Conservation (phyloP, 2,888 invertebrate genomes). For the Cenopis cana region DNA sequence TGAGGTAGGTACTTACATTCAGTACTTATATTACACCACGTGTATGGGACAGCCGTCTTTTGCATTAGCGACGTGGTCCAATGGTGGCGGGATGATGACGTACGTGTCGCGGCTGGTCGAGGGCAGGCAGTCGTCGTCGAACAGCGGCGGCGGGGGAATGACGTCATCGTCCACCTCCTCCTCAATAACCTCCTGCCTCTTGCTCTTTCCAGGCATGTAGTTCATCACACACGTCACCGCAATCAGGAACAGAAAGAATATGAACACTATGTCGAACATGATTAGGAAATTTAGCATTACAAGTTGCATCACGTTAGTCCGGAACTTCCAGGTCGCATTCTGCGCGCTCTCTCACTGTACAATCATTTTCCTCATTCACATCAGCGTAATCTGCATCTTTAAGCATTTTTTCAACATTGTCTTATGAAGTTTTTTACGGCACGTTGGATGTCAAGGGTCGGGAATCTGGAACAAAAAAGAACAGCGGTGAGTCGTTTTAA, state of each 20-base stretch:
- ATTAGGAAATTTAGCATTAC: conserved; percentile 94
- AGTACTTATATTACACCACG: conserved; percentile 79
- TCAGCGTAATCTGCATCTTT: conserved; percentile 32
- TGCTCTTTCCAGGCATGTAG: conserved; percentile 88
- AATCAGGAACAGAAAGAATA: conserved; percentile 93
- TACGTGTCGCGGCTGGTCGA: conserved; percentile 76
- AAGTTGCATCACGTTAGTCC: conserved; percentile 89
- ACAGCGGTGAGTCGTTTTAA: conserved; percentile 8
- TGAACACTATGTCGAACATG: conserved; percentile 95
- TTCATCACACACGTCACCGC: conserved; percentile 93
- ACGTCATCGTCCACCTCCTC: conserved; percentile 80
- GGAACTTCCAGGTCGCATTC: conserved; percentile 70
- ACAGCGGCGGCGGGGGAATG: conserved; percentile 80
- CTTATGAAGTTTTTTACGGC: conserved; percentile 19
- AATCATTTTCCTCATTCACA: conserved; percentile 26
- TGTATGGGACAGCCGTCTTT: conserved; percentile 81
- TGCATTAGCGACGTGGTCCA: conserved; percentile 66
- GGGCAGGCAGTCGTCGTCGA: conserved; percentile 64
- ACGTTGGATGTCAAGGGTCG: conserved; percentile 6
- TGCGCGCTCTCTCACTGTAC: conserved; percentile 56
- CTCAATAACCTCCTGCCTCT: conserved; percentile 79
- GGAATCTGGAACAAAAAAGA: conserved; percentile 37
- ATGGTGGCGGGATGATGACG: conserved; percentile 79
- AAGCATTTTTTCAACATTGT: conserved; percentile 42
- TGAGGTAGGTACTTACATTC: conserved; percentile 70